phyloP scores from a whole-genome alignment of 1,140 invertebrate species.

The Cheumatopsyche charites region DNA sequence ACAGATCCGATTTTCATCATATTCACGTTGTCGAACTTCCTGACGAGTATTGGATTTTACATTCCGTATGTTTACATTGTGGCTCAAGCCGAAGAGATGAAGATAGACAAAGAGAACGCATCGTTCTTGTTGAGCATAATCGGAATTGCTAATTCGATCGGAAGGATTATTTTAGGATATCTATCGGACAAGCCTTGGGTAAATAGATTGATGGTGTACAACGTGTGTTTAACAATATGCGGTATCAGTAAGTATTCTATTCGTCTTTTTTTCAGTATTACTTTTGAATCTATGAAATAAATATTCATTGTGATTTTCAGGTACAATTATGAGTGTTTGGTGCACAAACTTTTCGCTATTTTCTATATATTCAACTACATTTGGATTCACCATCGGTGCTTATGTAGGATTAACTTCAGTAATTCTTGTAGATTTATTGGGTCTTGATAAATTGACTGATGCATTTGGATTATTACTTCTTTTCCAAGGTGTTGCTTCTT shows the following conservation, averaged over 20 bases:
- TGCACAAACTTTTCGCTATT: conserved; percentile 74
- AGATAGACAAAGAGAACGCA: conserved; percentile 63
- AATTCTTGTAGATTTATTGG: conserved; percentile 84
- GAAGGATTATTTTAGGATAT: conserved; percentile 84
- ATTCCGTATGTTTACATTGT: conserved; percentile 89
- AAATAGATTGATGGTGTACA: conserved; percentile 89
- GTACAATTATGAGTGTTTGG: conserved; percentile 77
- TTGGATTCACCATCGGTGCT: conserved; percentile 88
- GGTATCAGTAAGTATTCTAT: conserved; percentile 71
- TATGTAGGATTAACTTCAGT: conserved; percentile 93
- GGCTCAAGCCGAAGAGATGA: conserved; percentile 67
- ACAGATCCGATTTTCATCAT: conserved; percentile 87
- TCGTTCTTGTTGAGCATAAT: conserved; percentile 78
- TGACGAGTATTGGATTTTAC: conserved; percentile 96
- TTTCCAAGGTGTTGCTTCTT: conserved; percentile 90
- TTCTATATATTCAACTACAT: conserved; percentile 78
- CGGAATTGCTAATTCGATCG: conserved; percentile 87
- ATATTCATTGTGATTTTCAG: conserved; percentile 63
- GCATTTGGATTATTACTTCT: conserved; percentile 90
- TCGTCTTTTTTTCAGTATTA: too few species aligned
- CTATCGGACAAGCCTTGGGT: conserved; percentile 87
- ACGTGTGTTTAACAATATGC: conserved; percentile 81
- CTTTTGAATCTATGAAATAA: too few species aligned
- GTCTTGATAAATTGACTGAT: conserved; percentile 87
- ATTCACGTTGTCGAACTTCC: conserved; percentile 92